A percentile compares a stretch with the other conserved stretches of the same genome.
These are phyloP conservation scores for Eupsittula cactorum DNA, from an alignment of 2,113 vertebrate species.

Conservation along the genomic window DNA sequence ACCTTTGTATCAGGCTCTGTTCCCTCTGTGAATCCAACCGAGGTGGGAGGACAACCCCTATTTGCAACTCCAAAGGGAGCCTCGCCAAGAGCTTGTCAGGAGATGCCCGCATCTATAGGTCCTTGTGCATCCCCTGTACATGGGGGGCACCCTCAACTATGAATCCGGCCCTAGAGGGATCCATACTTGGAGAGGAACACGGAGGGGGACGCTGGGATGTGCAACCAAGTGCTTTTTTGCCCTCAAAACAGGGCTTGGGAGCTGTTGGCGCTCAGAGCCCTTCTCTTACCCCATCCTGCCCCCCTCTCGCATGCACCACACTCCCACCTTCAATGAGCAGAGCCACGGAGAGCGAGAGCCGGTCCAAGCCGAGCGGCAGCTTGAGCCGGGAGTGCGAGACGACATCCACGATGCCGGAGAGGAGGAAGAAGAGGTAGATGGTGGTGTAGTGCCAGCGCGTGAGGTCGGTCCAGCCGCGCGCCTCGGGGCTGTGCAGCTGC, in stretches of 20 bases:
- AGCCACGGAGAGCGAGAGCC: conserved; percentile 79
- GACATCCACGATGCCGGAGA: conserved; percentile 80
- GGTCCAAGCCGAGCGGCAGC: conserved; percentile 80
- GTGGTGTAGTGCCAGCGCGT: conserved; percentile 93
- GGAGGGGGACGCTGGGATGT: background rate
- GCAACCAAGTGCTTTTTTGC: background rate
- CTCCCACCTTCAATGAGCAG: conserved; percentile 14
- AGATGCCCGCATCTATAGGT: background rate
- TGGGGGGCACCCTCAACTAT: background rate
- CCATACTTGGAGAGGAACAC: background rate
- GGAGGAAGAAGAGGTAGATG: conserved; percentile 92
- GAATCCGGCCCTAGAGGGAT: accelerated
- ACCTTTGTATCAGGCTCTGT: background rate
- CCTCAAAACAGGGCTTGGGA: background rate
- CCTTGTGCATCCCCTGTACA: background rate
- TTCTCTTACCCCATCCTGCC: accelerated
- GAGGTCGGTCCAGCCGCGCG: conserved; percentile 80
- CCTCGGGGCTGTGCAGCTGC: conserved; percentile 73
- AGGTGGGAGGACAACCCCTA: too few species aligned
- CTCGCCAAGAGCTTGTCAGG: background rate
- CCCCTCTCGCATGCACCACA: accelerated
- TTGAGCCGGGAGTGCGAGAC: conserved; percentile 51
- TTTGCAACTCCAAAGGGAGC: background rate
- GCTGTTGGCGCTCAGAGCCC: background rate
- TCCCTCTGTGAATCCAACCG: background rate